Evolutionary conservation across 37 sponge, comb jelly and placozoan genomes (phyloP).

Genomic region (Crambe crambe): DNA sequence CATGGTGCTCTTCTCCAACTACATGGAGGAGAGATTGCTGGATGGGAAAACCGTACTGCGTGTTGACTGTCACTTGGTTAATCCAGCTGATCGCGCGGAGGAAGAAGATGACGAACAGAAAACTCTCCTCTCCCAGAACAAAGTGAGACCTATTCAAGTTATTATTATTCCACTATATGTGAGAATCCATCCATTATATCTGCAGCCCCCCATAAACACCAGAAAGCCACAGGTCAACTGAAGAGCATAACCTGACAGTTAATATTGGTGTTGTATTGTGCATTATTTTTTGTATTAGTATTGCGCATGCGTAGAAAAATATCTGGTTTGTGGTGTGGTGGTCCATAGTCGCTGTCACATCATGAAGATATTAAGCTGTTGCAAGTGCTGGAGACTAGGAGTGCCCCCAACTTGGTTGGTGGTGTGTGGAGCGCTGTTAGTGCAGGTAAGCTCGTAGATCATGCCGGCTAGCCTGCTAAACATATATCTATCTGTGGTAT

Average conservation of each 20-base stretch:
- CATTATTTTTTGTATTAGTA: no score
- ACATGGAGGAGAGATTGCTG: slow-evolving; percentile 52
- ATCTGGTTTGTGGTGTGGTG: no score
- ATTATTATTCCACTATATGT: no score
- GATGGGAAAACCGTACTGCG: slow-evolving; percentile 8
- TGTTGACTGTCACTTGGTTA: background rate
- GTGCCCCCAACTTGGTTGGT: slow-evolving; percentile 66
- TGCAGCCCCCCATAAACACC: background rate
- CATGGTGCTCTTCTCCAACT: slow-evolving; percentile 61
- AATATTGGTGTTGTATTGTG: no score
- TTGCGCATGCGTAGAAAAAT: no score
- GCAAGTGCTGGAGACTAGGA: slow-evolving; percentile 4
- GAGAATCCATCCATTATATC: no score
- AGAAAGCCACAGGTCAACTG: background rate
- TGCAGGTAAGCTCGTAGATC: slow-evolving; percentile 44
- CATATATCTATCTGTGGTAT: background rate
- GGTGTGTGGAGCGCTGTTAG: slow-evolving; percentile 26
- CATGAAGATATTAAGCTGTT: background rate
- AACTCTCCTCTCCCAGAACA: background rate
- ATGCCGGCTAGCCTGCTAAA: background rate
- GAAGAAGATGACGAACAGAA: background rate
- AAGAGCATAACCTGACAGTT: no score
- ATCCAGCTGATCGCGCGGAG: background rate
- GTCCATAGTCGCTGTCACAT: no score
- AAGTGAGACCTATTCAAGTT: no score